Percentiles rank a stretch among this genome's conserved stretches.
These are phyloP conservation scores for Deroptyus accipitrinus DNA, from an alignment of 2,113 vertebrate species.

Conservation along the genomic window DNA sequence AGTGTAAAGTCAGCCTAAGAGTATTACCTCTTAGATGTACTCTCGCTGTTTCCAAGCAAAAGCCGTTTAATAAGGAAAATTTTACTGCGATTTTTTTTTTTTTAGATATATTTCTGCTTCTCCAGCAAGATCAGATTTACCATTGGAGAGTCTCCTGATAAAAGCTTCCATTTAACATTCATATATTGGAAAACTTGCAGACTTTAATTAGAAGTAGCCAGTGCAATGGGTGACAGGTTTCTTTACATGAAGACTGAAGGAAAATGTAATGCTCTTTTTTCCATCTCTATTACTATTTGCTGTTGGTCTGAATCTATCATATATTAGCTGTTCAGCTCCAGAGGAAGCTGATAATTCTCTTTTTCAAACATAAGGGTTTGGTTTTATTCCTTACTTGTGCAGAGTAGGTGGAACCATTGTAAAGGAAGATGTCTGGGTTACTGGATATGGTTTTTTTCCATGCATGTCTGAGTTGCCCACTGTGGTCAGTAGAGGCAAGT, in stretches of 20 bases:
- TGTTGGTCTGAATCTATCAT: not conserved
- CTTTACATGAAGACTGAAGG: not conserved
- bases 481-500: not conserved
- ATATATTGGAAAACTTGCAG: not conserved
- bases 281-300: not conserved
- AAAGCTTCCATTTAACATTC: not conserved
- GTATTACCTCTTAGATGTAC: not conserved
- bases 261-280: not conserved
- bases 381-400: not conserved
- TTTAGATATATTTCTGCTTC: not conserved
- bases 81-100: not conserved
- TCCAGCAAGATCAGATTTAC: not conserved
- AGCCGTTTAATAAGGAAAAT: not conserved
- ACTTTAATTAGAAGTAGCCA: not conserved
- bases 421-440: not conserved
- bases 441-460: not conserved
- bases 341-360: not conserved
- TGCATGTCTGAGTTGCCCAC: not conserved
- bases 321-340: not conserved
- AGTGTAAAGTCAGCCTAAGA: not conserved
- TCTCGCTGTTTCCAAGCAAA: not conserved
- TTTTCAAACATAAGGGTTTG: not conserved
- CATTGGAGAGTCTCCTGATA: not conserved
- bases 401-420: not conserved
- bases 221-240: not conserved